phyloP scores from a whole-genome alignment of 2,888 invertebrate genomes.

The Invenusta paracnida region DNA sequence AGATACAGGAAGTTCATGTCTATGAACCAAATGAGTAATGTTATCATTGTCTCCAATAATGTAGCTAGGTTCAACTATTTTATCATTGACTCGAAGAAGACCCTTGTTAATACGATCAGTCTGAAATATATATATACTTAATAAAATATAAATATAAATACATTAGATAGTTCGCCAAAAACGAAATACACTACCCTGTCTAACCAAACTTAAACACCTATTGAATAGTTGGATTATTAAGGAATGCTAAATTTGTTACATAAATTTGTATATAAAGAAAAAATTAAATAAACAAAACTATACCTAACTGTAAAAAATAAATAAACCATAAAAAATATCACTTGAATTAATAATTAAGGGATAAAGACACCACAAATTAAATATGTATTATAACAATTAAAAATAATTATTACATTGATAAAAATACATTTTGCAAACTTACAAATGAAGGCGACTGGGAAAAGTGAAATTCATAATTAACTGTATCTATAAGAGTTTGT shows the following conservation, averaged over 20 bases:
- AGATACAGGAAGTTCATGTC: slow-evolving; percentile 37
- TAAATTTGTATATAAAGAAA: background rate
- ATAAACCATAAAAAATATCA: too few species aligned
- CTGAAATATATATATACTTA: too few species aligned
- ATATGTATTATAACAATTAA: too few species aligned
- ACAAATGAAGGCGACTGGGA: background rate
- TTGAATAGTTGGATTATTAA: background rate
- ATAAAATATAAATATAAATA: background rate
- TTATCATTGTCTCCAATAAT: slow-evolving; percentile 31
- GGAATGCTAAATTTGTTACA: background rate
- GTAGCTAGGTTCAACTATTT: slow-evolving; percentile 29
- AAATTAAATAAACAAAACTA: too few species aligned
- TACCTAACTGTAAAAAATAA: too few species aligned
- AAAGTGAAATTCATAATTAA: background rate
- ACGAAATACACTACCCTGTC: too few species aligned
- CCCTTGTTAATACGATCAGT: too few species aligned
- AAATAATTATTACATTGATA: too few species aligned
- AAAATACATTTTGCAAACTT: too few species aligned
- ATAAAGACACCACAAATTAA: too few species aligned
- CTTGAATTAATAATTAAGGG: too few species aligned
- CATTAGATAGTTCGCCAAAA: background rate
- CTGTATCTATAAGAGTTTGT: background rate
- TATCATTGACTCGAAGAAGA: background rate
- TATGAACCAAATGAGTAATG: slow-evolving; percentile 23
- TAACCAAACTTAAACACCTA: too few species aligned